These are phyloP conservation scores for Tricholauxania praeusta DNA, from an alignment of 2,888 invertebrate genomes.

Conservation along the genomic window DNA sequence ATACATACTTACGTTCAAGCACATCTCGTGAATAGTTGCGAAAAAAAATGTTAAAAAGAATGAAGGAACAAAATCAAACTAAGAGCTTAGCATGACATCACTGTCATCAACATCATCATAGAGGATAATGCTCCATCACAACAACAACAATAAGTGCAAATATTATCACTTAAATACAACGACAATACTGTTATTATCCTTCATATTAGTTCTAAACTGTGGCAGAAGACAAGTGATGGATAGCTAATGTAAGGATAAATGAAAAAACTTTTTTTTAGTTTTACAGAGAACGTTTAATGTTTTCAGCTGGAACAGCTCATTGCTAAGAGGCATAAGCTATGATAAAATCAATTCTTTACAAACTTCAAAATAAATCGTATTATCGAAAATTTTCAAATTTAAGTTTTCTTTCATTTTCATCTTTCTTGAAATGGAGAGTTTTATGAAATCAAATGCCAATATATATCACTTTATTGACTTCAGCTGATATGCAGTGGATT, in stretches of 20 bases:
- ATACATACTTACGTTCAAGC: no score
- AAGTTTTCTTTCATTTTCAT: no score
- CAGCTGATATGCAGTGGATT: no score
- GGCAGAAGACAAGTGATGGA: background rate
- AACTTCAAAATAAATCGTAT: no score
- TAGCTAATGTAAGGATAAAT: background rate
- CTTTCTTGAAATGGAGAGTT: no score
- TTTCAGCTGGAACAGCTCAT: background rate
- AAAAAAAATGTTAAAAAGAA: background rate
- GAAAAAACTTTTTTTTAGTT: background rate
- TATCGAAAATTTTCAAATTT: no score
- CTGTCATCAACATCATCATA: conserved; percentile 17
- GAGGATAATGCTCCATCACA: conserved; percentile 21
- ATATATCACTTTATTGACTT: no score
- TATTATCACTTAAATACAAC: background rate
- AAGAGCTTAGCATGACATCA: conserved; percentile 16
- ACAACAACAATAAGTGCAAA: conserved; percentile 20
- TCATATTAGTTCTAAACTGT: background rate
- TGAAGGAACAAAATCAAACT: background rate
- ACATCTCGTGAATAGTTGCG: no score
- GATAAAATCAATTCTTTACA: no score
- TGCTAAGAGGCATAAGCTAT: no score
- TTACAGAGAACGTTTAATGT: background rate
- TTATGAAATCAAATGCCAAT: no score
- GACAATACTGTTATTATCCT: background rate